These are phyloP conservation scores for Lochmaea crataegi DNA, from an alignment of 2,888 invertebrate genomes.

Conservation along the genomic window DNA sequence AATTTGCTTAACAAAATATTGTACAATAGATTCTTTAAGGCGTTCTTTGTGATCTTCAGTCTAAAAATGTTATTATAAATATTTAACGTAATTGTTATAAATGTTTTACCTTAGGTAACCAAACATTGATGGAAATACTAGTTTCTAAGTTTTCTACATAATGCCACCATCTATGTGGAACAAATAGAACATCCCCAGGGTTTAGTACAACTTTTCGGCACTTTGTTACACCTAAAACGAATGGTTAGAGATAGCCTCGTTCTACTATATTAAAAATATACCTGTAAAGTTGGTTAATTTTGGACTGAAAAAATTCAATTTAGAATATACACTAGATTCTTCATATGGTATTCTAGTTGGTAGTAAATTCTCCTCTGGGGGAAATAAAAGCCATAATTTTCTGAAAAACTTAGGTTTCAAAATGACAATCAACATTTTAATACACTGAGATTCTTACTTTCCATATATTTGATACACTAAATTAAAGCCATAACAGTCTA, in stretches of 20 bases:
- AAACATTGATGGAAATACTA: conserved; percentile 74
- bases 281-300: conserved; percentile 66
- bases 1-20: conserved; percentile 73
- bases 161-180: conserved; percentile 98
- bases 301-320: conserved; percentile 83
- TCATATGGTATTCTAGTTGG: conserved; percentile 93
- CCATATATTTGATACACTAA: conserved; percentile 90
- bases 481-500: conserved; percentile 95
- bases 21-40: conserved; percentile 75
- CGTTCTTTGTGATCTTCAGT: conserved; percentile 57
- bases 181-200: conserved; percentile 88
- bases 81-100: conserved; percentile 32
- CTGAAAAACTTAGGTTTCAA: conserved; percentile 64
- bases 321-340: conserved; percentile 94
- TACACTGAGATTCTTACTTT: conserved; percentile 68
- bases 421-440: neutral
- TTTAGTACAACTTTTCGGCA: conserved; percentile 72
- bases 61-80: conserved; percentile 8
- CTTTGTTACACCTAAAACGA: conserved; percentile 48
- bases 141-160: conserved; percentile 89
- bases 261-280: neutral
- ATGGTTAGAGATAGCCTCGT: neutral
- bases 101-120: conserved; percentile 77
- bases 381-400: conserved; percentile 93
- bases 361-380: conserved; percentile 78